Evolutionary conservation across 2,888 invertebrate genomes (phyloP).

Genomic region (Emmelina monodactyla): DNA sequence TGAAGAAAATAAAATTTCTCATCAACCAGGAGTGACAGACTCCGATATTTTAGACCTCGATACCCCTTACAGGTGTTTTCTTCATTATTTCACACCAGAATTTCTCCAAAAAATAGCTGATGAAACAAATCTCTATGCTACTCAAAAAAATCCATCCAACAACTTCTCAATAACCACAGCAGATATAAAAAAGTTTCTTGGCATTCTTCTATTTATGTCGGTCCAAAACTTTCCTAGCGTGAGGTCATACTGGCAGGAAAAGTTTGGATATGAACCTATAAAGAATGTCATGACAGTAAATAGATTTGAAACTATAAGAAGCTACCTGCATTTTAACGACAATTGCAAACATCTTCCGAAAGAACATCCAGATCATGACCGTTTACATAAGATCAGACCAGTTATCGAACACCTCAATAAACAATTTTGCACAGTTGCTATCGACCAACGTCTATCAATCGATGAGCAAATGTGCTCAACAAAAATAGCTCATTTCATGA

Average conservation of each 20-base stretch:
- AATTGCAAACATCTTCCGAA: conserved; percentile 20
- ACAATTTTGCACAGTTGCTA: conserved; percentile 21
- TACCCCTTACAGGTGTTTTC: conserved; percentile 14
- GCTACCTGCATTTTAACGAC: conserved; percentile 20
- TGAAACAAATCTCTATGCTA: conserved; percentile 12
- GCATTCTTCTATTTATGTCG: conserved; percentile 19
- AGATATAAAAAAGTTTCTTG: conserved; percentile 16
- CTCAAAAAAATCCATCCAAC: conserved; percentile 13
- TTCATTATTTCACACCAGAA: conserved; percentile 12
- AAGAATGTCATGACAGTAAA: conserved; percentile 19
- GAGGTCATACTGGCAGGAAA: conserved; percentile 18
- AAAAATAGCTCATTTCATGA: no score
- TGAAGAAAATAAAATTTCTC: conserved; percentile 24
- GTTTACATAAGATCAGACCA: conserved; percentile 19
- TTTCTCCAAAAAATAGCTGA: conserved; percentile 4
- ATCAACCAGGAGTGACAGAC: conserved; percentile 14
- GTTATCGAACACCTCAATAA: conserved; percentile 21
- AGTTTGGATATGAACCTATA: conserved; percentile 18
- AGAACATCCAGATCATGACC: conserved; percentile 15
- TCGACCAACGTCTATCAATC: conserved; percentile 20
- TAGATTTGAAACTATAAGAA: conserved; percentile 20
- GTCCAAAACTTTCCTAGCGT: conserved; percentile 17
- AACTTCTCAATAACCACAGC: conserved; percentile 8
- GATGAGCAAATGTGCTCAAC: conserved; percentile 23
- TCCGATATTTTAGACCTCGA: conserved; percentile 7